Percentiles rank a stretch among this genome's conserved stretches.
Evolutionary conservation across 2,888 invertebrate genomes (phyloP).

Genomic region (Ormyrus pomaceus): DNA sequence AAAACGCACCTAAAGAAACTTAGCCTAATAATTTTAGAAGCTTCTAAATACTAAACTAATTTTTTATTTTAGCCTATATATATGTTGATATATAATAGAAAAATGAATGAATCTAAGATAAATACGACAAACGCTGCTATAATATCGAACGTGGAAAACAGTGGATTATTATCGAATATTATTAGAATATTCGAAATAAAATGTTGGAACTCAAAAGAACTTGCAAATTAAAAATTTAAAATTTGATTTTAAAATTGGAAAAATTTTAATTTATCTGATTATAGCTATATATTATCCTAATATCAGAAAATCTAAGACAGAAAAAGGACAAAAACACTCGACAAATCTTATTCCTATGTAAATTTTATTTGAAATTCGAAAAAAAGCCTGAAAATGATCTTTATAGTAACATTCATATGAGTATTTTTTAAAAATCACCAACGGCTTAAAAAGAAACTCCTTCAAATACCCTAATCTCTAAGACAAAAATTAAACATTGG

Average conservation of each 20-base stretch:
- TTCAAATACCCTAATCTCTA: constrained; percentile 4
- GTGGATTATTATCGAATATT: constrained; percentile 54
- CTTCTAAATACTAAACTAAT: not conserved
- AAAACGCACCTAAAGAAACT: constrained; percentile 14
- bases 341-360: constrained; percentile 21
- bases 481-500: not conserved
- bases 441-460: not conserved
- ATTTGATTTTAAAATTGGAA: not conserved
- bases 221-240: constrained; percentile 32
- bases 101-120: constrained; percentile 37
- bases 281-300: constrained; percentile 16
- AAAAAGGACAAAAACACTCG: constrained; percentile 32
- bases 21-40: not conserved
- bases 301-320: constrained; percentile 15
- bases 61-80: not conserved
- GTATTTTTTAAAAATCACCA: not conserved
- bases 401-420: constrained; percentile 1
- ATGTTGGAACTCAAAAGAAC: constrained; percentile 47
- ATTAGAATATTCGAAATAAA: constrained; percentile 46
- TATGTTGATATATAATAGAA: too few species aligned
- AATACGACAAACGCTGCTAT: constrained; percentile 3
- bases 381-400: constrained; percentile 1
- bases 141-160: constrained; percentile 53
- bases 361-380: not conserved
- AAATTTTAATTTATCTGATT: not conserved